A percentile compares a stretch with the other conserved stretches of the same genome.
Conservation (phyloP, 92 coral and sea anemone genomes). For the Bergia puertoricense region DNA sequence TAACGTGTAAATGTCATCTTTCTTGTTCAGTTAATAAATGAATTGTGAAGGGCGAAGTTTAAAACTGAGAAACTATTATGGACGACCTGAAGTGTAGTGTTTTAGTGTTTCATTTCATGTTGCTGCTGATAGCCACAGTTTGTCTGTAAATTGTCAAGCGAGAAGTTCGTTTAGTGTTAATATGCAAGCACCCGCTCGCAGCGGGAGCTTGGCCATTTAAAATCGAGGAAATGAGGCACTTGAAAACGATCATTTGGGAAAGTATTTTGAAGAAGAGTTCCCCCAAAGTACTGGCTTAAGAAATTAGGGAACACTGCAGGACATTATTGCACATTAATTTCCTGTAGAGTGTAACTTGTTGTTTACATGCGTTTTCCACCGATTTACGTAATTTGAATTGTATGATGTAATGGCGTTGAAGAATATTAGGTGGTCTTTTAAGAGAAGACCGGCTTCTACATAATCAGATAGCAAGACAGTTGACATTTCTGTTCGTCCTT, state of each 20-base stretch:
- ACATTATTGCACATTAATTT: conserved; percentile 35
- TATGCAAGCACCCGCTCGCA: conserved; percentile 9
- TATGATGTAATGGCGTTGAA: conserved; percentile 16
- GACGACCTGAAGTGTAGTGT: not conserved
- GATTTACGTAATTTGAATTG: conserved; percentile 33
- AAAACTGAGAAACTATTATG: not conserved
- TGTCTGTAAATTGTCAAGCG: not conserved
- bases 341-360: conserved; percentile 22
- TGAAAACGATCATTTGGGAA: conserved; percentile 18
- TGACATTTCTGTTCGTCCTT: not conserved
- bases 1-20: not conserved
- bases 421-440: conserved; percentile 16
- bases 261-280: conserved; percentile 9
- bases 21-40: not conserved
- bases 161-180: not conserved
- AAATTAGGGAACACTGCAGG: conserved; percentile 35
- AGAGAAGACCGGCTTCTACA: not conserved
- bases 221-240: conserved; percentile 39
- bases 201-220: conserved; percentile 36
- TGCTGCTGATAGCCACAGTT: not conserved
- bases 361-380: conserved; percentile 9
- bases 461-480: not conserved
- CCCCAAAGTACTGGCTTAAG: conserved; percentile 19
- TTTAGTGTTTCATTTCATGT: not conserved
- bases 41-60: not conserved